Evolutionary conservation across 1,140 invertebrate species (phyloP), one percentile per base, ranked within the genome.

Genomic region (Eumaeus atala): DNA sequence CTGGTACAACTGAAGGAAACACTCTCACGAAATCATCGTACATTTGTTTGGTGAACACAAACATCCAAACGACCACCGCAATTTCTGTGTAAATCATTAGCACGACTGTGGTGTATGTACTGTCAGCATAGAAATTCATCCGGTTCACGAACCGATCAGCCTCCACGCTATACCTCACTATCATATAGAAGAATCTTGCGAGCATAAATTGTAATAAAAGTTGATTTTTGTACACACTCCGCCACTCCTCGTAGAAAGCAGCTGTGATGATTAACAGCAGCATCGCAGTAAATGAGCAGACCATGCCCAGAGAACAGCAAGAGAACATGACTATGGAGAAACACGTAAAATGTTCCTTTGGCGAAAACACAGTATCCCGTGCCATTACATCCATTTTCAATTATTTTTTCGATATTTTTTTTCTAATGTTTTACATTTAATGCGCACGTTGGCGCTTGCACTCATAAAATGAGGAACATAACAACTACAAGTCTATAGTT

Each of bases 121-220:
- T 50, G 0, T 62, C 44, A 3, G 48, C 48, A 33, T 58, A 40
- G 1, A 4, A 11, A n/a, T 33, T 16, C 12, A 53, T 48, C 1
- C 61, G 18, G 0, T 61, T 34, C 35, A 71, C 68, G 1, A 70
- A 34, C 14, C 56, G 56, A 1, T 53, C 51, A 2, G 77, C 49
- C 12, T 77, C 76, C 11, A 63, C 58, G 0, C 71, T 28, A 34
- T 76, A 84, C 56, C 74, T 64, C 0, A 70, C 37, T 3, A 64
- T 52, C 0, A 66, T 68, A 50, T 73, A 77, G 4, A 80, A 11
- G 38, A 75, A 78, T 64, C 80, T 74, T 7, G 77, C 67, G 0
- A 74, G 54, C 73, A 84, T 86, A 53, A 84, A 81, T 54, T 86
- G 83, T 18, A 78, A 68, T 1, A 86, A 65, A 0, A 84, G 53